Percentiles rank a stretch among this genome's conserved stretches.
Evolutionary conservation across 2,113 vertebrate genomes (phyloP).

Genomic region (Telmatochromis sp.): DNA sequence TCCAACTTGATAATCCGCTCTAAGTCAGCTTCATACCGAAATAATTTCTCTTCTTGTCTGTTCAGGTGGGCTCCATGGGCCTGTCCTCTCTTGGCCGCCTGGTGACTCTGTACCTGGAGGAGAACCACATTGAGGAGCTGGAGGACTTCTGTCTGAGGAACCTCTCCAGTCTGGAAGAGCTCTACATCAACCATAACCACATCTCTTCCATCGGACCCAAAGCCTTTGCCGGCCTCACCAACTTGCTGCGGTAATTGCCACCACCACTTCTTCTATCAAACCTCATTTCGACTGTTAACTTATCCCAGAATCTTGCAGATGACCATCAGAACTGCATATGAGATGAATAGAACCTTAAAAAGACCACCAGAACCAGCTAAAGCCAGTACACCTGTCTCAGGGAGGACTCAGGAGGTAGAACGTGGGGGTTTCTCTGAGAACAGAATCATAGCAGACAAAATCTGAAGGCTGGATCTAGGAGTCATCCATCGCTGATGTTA

Average conservation of each 20-base stretch:
- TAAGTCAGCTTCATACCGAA: not conserved
- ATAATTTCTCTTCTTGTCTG: not conserved
- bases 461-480: not conserved
- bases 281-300: not conserved
- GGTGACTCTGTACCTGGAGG: slow-evolving; percentile 79
- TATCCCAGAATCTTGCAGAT: not conserved
- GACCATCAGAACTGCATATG: not conserved
- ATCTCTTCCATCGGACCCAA: slow-evolving; percentile 72
- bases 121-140: slow-evolving; percentile 74
- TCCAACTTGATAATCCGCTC: not conserved
- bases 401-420: not conserved
- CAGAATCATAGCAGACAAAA: not conserved
- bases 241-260: slow-evolving; percentile 39
- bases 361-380: not conserved
- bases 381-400: not conserved
- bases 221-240: slow-evolving; percentile 73
- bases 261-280: not conserved
- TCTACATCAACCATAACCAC: slow-evolving; percentile 80
- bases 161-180: slow-evolving; percentile 74
- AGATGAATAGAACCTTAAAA: not conserved
- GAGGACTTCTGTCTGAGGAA: slow-evolving; percentile 72
- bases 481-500: not conserved
- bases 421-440: not conserved
- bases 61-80: slow-evolving; percentile 54
- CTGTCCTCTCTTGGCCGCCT: slow-evolving; percentile 66